phyloP scores from a whole-genome alignment of 2,113 vertebrate species.

The Conger conger region DNA sequence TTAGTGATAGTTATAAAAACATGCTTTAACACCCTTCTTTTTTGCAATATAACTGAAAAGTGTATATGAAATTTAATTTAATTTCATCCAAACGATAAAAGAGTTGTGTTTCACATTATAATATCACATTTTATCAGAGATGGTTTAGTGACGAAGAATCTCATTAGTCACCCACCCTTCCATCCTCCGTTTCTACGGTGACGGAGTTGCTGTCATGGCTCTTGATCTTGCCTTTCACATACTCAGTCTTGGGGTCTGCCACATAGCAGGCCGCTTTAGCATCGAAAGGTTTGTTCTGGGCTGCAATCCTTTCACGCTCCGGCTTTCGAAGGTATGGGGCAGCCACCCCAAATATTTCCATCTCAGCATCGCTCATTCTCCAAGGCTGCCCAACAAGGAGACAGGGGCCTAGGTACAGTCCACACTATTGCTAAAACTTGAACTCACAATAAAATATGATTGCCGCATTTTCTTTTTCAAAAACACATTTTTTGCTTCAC shows the following conservation, averaged over 20 bases:
- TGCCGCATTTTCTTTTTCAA: too few relatives aligned
- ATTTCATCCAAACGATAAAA: too few relatives aligned
- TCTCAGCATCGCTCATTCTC: constrained; percentile 61
- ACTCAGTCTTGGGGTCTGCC: constrained; percentile 69
- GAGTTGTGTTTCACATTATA: not conserved
- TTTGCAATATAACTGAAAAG: too few relatives aligned
- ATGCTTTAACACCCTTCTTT: not conserved
- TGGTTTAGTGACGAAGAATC: not conserved
- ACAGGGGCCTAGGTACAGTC: not conserved
- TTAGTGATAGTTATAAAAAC: too few relatives aligned
- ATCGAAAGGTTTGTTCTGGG: constrained; percentile 76
- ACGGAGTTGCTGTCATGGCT: constrained; percentile 66
- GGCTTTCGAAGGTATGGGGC: constrained; percentile 74
- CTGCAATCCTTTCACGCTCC: constrained; percentile 72
- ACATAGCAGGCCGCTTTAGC: constrained; percentile 78
- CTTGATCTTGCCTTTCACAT: constrained; percentile 74
- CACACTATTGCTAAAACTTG: not conserved
- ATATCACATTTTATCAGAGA: not conserved
- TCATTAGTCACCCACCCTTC: constrained; percentile 62
- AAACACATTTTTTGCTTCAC: too few relatives aligned
- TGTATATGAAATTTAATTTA: too few relatives aligned
- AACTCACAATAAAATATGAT: not conserved
- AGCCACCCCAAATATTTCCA: constrained; percentile 73
- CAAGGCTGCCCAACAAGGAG: not conserved
- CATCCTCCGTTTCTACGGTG: constrained; percentile 73